These are phyloP conservation scores for Thermophis baileyi DNA, from an alignment of 2,113 vertebrate species.

Conservation along the genomic window DNA sequence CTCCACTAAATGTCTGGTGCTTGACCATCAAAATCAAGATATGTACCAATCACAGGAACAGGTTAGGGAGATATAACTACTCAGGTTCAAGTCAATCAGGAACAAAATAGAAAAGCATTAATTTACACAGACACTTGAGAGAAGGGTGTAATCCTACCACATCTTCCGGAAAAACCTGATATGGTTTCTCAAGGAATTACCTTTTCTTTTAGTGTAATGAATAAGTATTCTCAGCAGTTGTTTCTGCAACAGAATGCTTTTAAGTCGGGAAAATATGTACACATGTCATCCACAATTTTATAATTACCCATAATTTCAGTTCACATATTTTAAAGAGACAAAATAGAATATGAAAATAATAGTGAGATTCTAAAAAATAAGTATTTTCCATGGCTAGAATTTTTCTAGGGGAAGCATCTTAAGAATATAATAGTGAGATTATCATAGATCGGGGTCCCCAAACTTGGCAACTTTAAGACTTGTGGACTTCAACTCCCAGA, in stretches of 20 bases:
- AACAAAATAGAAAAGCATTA: neutral
- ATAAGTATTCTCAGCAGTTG: neutral
- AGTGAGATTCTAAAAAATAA: neutral
- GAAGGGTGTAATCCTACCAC: neutral
- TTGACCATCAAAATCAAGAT: neutral
- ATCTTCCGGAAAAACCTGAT: neutral
- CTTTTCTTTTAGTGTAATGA: neutral
- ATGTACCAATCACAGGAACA: neutral
- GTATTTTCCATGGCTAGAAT: neutral
- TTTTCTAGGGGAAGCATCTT: neutral
- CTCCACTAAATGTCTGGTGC: neutral
- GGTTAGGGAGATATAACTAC: neutral
- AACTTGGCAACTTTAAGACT: too few relatives aligned
- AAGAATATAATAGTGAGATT: neutral
- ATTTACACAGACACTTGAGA: neutral
- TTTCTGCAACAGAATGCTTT: neutral
- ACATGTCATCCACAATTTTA: neutral
- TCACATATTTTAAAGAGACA: neutral
- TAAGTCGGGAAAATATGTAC: neutral
- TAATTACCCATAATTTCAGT: neutral
- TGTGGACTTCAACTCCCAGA: too few relatives aligned
- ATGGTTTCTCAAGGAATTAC: neutral
- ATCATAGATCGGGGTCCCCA: too few relatives aligned
- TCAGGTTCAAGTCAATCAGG: neutral
- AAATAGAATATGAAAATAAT: neutral